Evolutionary conservation across 2,797 vertebrate genomes (phyloP), one percentile per base, ranked within the genome.

Genomic region (Alcedo atthis): DNA sequence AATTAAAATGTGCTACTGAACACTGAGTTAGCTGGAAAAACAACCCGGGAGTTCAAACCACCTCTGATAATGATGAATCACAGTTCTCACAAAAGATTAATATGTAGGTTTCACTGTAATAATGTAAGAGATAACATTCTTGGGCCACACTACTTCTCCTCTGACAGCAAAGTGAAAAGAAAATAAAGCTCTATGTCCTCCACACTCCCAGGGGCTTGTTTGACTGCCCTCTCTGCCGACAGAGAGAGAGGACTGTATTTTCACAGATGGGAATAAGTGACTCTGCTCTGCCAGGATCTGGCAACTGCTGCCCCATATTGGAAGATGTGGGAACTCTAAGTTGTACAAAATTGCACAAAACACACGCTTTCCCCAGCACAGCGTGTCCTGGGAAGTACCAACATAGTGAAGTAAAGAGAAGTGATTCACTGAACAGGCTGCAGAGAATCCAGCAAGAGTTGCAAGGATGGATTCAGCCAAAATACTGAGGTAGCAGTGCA

Each of bases 271-370:
- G 90, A 96, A 82, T 93, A 87, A 94, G 62, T 76, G 54, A 82
- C 84, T 87, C 43, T 81, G 32, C 55, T 90, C 51, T 93, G 84
- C 79, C 76, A 96, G 93, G 88, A 90, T 96, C 81, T 96, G 94
- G 95, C 92, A 95, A 81, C 94, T 96, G 81, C 95, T 96, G 96
- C 96, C 95, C 92, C 96, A 85, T 76, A 81, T 96, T 94, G 96
- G 96, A 96, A 92, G 94, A 85, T 89, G 10, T 76, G 48, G 94
- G 95, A 96, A 96, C 59, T 93, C 91, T 46, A 89, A 55, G 79
- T 90, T 90, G 76, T n/a, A 94, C 73, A 66, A 90, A 66, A 75
- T 22, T 68, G 25, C 71, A 35, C 32, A 76, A 94, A 87, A 92
- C 42, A 3, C 62, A 40, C 45, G 67, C 58, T 69, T 62, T 49